Evolutionary conservation across 2,797 vertebrate genomes (phyloP), one percentile per base, ranked within the genome.

Genomic region (Anguilla pacifica): DNA sequence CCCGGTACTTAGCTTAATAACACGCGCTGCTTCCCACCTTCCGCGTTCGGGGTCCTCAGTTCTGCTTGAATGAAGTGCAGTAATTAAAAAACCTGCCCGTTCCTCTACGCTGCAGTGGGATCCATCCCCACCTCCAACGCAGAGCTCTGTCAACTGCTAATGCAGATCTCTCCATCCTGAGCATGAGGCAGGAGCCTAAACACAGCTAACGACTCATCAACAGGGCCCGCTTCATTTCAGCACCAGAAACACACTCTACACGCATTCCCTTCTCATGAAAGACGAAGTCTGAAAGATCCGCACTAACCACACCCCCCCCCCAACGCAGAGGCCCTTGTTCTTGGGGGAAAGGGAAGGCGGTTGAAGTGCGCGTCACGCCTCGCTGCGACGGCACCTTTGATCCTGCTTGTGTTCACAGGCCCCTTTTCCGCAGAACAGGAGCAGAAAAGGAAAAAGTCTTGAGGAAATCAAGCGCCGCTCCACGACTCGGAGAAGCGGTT

Each of bases 361-460:
- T 74, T 35, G 53, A 82, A 88, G 43, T 35, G 51, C 19, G 55
- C 35, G 84, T 53, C 84, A 64, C 5, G 57, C 74, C 64, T 81
- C n/a, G 28, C 74, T 6, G 10, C 28, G 35, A 49, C 39, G 31
- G 53, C 74, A 86, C 46, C 46, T 53, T 70, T 59, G 72, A 49
- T 77, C 46, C 55, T 51, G 43, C 35, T 59, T 64, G n/a, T 81
- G 55, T 51, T 64, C 61, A 22, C 19, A 64, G 22, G 72, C 35
- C 15, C 39, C 39, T 39, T 39, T 84, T 17, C n/a, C 79, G 81
- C 87, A 81, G 28, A 85, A 88, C 15, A 25, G 31, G 83, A 19
- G 74, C 28, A 43, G 74, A 43, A 77, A 74, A 74, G 13, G 3
- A 15, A 57, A 51, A 15, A 57, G 35, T 39, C 53, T 10, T 28